Conservation (phyloP, 2,113 vertebrate species). For the Potamarius usumacintae region DNA sequence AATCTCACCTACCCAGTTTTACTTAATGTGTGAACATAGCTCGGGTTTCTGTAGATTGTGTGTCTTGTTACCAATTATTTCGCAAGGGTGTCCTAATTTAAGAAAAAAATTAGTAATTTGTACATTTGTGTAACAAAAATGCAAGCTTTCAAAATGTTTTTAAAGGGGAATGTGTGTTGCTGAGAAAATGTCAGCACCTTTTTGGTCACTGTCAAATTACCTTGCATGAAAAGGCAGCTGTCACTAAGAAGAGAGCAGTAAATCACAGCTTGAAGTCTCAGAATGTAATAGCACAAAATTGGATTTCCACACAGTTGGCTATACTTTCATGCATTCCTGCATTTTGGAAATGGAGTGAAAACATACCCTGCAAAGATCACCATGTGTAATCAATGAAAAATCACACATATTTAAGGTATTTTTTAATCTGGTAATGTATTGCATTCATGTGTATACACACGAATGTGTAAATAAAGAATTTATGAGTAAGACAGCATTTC, state of each 20-base stretch:
- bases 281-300: conserved; percentile 56
- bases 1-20: neutral
- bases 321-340: conserved; percentile 48
- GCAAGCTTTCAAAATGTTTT: neutral
- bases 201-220: conserved; percentile 52
- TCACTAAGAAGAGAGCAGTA: conserved; percentile 46
- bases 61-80: neutral
- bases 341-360: conserved; percentile 7
- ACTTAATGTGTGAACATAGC: neutral
- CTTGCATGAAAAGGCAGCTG: conserved; percentile 61
- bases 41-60: neutral
- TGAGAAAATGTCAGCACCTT: conserved; percentile 50
- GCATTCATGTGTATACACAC: neutral
- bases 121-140: too few species aligned
- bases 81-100: neutral
- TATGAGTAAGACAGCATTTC: neutral
- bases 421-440: neutral
- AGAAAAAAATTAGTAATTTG: neutral
- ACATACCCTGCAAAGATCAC: conserved; percentile 10
- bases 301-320: conserved; percentile 50
- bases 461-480: neutral
- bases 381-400: conserved; percentile 30
- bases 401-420: neutral
- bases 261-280: conserved; percentile 46
- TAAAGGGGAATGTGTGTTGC: conserved; percentile 50